phyloP scores from a whole-genome alignment of 2,113 vertebrate genomes.

The Diphyllodes magnificus region DNA sequence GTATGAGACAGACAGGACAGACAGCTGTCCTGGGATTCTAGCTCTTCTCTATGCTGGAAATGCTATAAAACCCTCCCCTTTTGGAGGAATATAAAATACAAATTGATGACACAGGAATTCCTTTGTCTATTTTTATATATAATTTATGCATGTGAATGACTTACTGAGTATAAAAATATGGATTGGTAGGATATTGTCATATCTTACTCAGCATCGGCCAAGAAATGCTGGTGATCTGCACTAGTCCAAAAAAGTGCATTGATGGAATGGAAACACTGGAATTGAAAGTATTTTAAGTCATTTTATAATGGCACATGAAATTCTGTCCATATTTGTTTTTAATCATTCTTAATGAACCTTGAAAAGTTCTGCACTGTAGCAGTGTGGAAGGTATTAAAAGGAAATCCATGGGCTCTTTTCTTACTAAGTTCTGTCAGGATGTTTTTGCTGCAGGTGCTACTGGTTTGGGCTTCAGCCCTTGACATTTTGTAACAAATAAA shows the following conservation, averaged over 20 bases:
- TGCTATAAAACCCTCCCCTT: not conserved
- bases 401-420: not conserved
- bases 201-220: fast-evolving
- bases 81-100: not conserved
- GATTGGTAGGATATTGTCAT: not conserved
- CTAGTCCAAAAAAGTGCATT: too few relatives aligned
- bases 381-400: not conserved
- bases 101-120: not conserved
- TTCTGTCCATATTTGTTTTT: not conserved
- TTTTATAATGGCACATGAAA: not conserved
- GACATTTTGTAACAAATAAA: not conserved
- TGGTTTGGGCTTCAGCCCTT: not conserved
- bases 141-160: not conserved
- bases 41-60: not conserved
- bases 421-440: not conserved
- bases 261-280: not conserved
- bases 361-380: not conserved
- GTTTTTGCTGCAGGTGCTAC: not conserved
- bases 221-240: not conserved
- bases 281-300: not conserved
- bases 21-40: not conserved
- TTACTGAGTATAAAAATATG: not conserved
- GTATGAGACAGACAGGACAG: not conserved
- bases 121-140: not conserved
- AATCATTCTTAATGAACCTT: not conserved